Conservation (phyloP, 2,113 vertebrate species). For the Morone chrysops region DNA sequence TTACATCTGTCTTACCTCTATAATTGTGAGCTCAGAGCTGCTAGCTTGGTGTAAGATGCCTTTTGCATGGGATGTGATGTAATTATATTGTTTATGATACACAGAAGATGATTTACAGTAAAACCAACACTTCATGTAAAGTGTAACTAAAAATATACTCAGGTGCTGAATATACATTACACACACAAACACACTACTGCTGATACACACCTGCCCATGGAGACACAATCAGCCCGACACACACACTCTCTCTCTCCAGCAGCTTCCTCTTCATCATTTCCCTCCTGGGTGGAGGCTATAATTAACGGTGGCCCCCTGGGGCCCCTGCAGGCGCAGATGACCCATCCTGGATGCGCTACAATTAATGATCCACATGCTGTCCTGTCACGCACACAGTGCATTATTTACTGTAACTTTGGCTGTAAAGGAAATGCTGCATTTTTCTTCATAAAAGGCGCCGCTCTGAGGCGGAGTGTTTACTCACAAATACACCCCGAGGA, state of each 20-base stretch:
- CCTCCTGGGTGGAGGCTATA: conserved; percentile 60
- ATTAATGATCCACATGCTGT: conserved; percentile 71
- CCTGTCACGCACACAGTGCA: conserved; percentile 45
- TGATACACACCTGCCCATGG: conserved; percentile 25
- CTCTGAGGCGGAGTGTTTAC: conserved; percentile 29
- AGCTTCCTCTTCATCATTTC: conserved; percentile 47
- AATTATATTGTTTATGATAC: background rate
- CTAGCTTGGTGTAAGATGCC: background rate
- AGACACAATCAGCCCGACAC: background rate
- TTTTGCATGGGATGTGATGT: background rate
- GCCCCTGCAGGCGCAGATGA: conserved; percentile 51
- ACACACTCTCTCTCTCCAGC: background rate
- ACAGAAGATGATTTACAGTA: background rate
- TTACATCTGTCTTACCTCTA: no score
- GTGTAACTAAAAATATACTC: conserved; percentile 6
- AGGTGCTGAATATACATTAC: conserved; percentile 16
- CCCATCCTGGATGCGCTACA: conserved; percentile 53
- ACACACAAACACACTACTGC: background rate
- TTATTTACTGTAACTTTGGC: conserved; percentile 58
- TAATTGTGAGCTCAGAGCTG: background rate
- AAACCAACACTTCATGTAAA: background rate
- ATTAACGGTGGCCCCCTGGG: conserved; percentile 66
- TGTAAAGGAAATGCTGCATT: conserved; percentile 30
- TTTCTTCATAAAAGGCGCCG: conserved; percentile 48
- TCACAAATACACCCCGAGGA: conserved; percentile 45